phyloP scores from a whole-genome alignment of 2,888 invertebrate genomes.

The Latrodectus hesperus region DNA sequence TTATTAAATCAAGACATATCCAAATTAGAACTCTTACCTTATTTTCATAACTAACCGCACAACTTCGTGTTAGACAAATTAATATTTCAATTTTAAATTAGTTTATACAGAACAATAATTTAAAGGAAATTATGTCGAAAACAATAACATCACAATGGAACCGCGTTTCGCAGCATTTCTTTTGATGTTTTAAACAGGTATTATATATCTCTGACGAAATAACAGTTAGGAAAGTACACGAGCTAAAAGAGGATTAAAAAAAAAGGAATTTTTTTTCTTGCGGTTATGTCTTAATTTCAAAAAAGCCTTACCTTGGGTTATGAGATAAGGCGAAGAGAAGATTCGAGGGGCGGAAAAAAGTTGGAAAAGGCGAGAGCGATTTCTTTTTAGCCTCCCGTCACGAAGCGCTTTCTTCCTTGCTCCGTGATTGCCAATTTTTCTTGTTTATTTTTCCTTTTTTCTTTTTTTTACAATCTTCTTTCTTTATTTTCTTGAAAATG shows the following conservation, averaged over 20 bases:
- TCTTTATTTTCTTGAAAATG: constrained; percentile 20
- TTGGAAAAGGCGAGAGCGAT: neutral
- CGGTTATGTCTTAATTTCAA: constrained; percentile 23
- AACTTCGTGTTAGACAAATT: too few species aligned
- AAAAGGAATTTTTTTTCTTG: neutral
- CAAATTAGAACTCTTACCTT: too few species aligned
- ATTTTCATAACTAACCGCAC: too few species aligned
- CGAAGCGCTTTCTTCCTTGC: constrained; percentile 7
- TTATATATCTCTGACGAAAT: too few species aligned
- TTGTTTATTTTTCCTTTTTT: neutral
- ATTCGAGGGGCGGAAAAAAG: constrained; percentile 17
- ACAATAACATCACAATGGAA: too few species aligned
- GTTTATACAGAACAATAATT: too few species aligned
- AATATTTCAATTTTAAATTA: too few species aligned
- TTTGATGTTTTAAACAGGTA: too few species aligned
- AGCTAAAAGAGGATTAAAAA: neutral
- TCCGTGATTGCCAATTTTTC: neutral
- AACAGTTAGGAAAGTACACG: too few species aligned
- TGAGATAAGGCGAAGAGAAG: constrained; percentile 2
- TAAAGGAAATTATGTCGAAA: too few species aligned
- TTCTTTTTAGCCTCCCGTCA: constrained; percentile 14
- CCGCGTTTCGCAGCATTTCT: too few species aligned
- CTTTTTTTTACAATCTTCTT: neutral
- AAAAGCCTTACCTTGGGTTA: constrained; percentile 4
- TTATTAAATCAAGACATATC: too few species aligned